Evolutionary conservation across 2,113 vertebrate genomes (phyloP), one percentile per base, ranked within the genome.

Genomic region (Girardinichthys multiradiatus): DNA sequence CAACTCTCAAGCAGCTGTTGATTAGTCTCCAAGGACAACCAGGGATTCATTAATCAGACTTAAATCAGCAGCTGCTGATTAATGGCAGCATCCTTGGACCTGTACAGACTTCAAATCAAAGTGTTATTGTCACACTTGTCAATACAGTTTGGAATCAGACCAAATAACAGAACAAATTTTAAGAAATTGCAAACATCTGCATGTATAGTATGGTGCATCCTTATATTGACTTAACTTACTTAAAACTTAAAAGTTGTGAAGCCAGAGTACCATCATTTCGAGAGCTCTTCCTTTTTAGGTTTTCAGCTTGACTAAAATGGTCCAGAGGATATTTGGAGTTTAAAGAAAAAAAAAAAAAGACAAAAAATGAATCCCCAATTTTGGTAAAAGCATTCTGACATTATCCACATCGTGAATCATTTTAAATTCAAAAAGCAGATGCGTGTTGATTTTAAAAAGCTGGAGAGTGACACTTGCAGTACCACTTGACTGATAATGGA

Each of bases 21-120:
- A 90, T 90, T 82, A 81, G 86, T 86, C 83, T 88, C 84, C 86
- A 89, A 89, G 84, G 84, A 60, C 76, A 14, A 79, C 61, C 57
- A 42, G 76, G 0, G 57, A 89, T 64, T 81, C 63, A 86, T 86
- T 77, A 80, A 61, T 87, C 84, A 85, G 80, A 85, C 39, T 59
- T 57, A 85, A 83, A 81, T 77, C 73, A 83, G 79, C 71, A 68
- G 65, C 76, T 72, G 37, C 31, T 77, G 75, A 77, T 77, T 72
- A 75, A 86, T 86, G 65, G 2, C 19, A 10, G 58, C 10, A 26
- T 67, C 11, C 24, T 72, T 83, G 71, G 12, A 3, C 4, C 48
- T 64, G 26, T 58, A 72, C 12, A 51, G 73, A 76, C 35, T 63
- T 4, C 27, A 13, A 58, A 33, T 64, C 62, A 51, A 54, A 69